Conservation (phyloP, 2,797 vertebrate species). For the Knipowitschia caucasica region DNA sequence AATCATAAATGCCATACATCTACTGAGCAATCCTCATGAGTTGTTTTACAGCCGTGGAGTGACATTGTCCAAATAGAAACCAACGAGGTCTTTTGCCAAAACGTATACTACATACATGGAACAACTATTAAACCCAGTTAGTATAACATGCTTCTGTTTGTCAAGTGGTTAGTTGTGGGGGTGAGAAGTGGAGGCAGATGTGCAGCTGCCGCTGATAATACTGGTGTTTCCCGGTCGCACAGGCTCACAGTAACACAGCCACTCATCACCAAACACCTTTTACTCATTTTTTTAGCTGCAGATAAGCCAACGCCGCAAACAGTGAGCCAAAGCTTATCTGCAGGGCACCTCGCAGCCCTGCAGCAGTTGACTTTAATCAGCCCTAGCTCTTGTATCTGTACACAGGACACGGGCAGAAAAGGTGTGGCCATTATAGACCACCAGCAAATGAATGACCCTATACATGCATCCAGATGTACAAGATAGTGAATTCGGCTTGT, state of each 20-base stretch:
- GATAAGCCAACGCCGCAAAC: conserved; percentile 23
- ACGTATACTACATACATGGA: too few species aligned
- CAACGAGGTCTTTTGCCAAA: too few species aligned
- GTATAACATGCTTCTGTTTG: not conserved
- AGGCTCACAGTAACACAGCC: conserved; percentile 19
- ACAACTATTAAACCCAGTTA: not conserved
- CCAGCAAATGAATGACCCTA: not conserved
- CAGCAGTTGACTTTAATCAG: conserved; percentile 10
- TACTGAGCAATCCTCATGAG: not conserved
- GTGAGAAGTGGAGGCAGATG: conserved; percentile 37
- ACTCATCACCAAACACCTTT: conserved; percentile 18
- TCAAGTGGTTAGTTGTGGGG: not conserved
- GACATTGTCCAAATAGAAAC: too few species aligned
- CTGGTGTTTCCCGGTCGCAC: conserved; percentile 35
- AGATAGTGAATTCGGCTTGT: not conserved
- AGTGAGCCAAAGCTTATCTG: conserved; percentile 1
- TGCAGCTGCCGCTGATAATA: conserved; percentile 54
- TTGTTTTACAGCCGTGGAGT: not conserved
- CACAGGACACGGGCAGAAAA: not conserved
- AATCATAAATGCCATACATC: not conserved
- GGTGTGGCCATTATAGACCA: not conserved
- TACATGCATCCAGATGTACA: not conserved
- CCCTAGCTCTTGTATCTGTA: conserved; percentile 7
- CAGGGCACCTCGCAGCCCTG: conserved; percentile 17
- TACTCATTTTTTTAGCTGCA: conserved; percentile 33